A percentile compares a stretch with the other conserved stretches of the same genome.
These are phyloP conservation scores for Chrysotoxum bicinctum DNA, from an alignment of 2,888 invertebrate genomes.

Conservation along the genomic window DNA sequence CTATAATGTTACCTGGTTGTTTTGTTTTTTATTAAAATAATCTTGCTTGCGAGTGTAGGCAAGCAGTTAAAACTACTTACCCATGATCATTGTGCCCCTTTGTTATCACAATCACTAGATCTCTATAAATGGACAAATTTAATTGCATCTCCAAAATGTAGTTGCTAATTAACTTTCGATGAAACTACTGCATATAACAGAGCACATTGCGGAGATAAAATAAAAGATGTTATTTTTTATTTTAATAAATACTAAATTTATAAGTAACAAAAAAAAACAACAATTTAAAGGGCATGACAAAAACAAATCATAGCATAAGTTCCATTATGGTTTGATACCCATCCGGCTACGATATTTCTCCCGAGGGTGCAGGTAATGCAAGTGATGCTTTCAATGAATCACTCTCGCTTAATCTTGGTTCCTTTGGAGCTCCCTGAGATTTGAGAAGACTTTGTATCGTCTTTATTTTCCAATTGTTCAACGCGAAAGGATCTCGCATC, in stretches of 20 bases:
- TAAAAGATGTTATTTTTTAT: background rate
- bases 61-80: too few relatives aligned
- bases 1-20: too few relatives aligned
- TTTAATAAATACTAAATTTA: background rate
- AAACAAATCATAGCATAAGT: background rate
- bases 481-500: constrained; percentile 84
- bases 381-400: constrained; percentile 76
- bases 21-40: too few relatives aligned
- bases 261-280: background rate
- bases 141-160: background rate
- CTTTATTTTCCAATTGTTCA: constrained; percentile 88
- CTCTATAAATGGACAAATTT: background rate
- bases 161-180: background rate
- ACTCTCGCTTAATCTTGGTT: constrained; percentile 75
- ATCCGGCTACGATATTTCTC: constrained; percentile 73
- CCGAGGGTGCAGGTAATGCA: constrained; percentile 75
- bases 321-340: background rate
- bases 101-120: background rate
- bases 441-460: constrained; percentile 82
- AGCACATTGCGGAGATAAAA: background rate
- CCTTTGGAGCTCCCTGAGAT: constrained; percentile 76
- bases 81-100: too few relatives aligned
- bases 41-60: too few relatives aligned
- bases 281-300: background rate
- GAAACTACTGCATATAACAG: background rate